Base-by-base conservation (phyloP, 2,888 invertebrate species). In the Sussaba pulchella region DNA sequence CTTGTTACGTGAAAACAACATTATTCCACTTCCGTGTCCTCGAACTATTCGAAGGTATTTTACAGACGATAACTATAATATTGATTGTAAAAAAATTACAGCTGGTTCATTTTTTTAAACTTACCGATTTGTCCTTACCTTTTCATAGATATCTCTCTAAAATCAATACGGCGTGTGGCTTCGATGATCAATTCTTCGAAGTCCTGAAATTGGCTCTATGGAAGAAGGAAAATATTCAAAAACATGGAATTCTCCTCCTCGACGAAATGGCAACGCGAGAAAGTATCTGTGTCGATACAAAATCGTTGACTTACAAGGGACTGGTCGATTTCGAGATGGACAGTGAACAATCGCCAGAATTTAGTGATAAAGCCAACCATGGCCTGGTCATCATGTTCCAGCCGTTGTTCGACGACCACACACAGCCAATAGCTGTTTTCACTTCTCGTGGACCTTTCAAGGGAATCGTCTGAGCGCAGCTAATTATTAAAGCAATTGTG, bases 321-420 rank as follows among this genome's bases (percentile, higher is more conserved):
- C 50, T 83, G 47, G 21, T 76, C 10, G 83, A 84, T 64, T 77
- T 82, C 26, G 82, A 83, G n/a, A 31, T 21, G 14, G 80, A 82
- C 8, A 71, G 69, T 39, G 24, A 67, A 59, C 45, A 52, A 4
- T 26, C 81, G 9, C n/a, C 74, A 9, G 66, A 82, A 43, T 78
- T 82, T 19, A 19, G 17, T 9, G 69, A 82, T 2, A 80, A 81
- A 72, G 81, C 81, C 12, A 79, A 81, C 41, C 76, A 82, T 41
- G 82, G 80, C 9, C 79, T 81, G 67, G 82, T 84, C 0, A 59
- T 85, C 9, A 83, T 85, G 73, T 85, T 84, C 39, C 81, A 84
- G 19, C 75, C 82, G 19, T 77, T 85, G 10, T 36, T 8, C 59
- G 82, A 80, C 24, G 64, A 43, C 24, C 81, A 83, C 43, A 78